Evolutionary conservation across 2,797 vertebrate genomes (phyloP).

Genomic region (Thripadectes ignobilis): DNA sequence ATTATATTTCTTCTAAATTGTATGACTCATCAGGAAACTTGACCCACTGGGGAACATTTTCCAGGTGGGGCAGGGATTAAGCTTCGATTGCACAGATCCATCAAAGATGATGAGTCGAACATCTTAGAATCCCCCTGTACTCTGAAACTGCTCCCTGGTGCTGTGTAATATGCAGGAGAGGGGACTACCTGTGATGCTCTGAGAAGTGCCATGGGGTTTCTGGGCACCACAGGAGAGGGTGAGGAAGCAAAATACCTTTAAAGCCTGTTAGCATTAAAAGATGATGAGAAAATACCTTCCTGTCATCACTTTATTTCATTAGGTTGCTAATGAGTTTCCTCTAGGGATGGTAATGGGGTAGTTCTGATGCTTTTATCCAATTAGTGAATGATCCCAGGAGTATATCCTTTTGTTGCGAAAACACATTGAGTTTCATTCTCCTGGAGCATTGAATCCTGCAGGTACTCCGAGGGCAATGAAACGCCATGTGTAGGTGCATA

Average conservation of each 20-base stretch:
- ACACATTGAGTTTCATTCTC: background rate
- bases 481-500: background rate
- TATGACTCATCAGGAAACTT: conserved; percentile 24
- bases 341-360: conserved; percentile 51
- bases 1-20: background rate
- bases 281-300: conserved; percentile 62
- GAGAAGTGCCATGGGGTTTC: conserved; percentile 13
- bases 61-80: conserved; percentile 35
- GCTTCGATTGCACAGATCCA: conserved; percentile 37
- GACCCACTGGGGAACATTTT: conserved; percentile 39
- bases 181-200: conserved; percentile 9
- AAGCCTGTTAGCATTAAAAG: conserved; percentile 51
- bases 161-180: background rate
- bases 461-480: background rate
- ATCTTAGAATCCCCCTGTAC: conserved; percentile 23
- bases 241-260: conserved; percentile 52
- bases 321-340: conserved; percentile 61
- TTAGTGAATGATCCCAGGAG: conserved; percentile 59
- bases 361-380: conserved; percentile 60
- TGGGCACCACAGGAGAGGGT: background rate
- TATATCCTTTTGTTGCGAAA: conserved; percentile 44
- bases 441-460: background rate
- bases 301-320: conserved; percentile 66
- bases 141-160: conserved; percentile 38
- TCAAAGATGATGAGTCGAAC: conserved; percentile 25